Evolutionary conservation across 2,113 vertebrate genomes (phyloP), one percentile per base, ranked within the genome.

Genomic region (Caracal caracal): DNA sequence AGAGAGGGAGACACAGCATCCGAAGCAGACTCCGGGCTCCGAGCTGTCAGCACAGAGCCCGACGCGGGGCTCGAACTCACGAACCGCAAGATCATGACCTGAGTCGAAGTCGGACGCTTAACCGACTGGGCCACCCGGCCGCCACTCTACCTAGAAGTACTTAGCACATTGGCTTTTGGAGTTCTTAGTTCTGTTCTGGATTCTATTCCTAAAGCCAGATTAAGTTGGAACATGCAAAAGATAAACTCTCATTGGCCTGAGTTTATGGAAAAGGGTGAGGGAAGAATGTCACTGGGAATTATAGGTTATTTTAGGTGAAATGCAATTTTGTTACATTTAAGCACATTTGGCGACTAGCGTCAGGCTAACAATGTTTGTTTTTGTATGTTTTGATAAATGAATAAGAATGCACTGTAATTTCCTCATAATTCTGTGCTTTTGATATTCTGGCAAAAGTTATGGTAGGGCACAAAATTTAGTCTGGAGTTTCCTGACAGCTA

Each of bases 271-370:
- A 95, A 66, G 6, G 13, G 22, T 63, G 49, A 16, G 47, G 28
- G 35, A 8, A 19, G 26, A 85, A 71, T 70, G 43, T 28, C 79
- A 83, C 6, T 66, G 53, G 33, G 75, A 84, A 61, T 7, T 49
- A 79, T 26, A 84, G n/a, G 63, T 93, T 88, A 94, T 94, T 96
- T 88, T 80, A 96, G 81, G 35, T 88, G 51, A 95, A 82, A 89
- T 92, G 47, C 15, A 79, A 24, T 94, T 96, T 90, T 96, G 92
- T 33, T 96, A 8, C 30, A 43, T 88, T 90, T 33, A 75, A 70
- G 28, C 37, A 65, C 33, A 24, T 88, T 93, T 84, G 56, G 56
- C 37, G 91, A 86, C 24, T 6, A 43, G 37, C 95, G 51, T 65
- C 12, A 92, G 43, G 59, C 40, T 95, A 65, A 73, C 15, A 78